A percentile compares a stretch with the other conserved stretches of the same genome.
phyloP scores from a whole-genome alignment of 2,888 invertebrate genomes.

The Dorcus parallelipipedus region DNA sequence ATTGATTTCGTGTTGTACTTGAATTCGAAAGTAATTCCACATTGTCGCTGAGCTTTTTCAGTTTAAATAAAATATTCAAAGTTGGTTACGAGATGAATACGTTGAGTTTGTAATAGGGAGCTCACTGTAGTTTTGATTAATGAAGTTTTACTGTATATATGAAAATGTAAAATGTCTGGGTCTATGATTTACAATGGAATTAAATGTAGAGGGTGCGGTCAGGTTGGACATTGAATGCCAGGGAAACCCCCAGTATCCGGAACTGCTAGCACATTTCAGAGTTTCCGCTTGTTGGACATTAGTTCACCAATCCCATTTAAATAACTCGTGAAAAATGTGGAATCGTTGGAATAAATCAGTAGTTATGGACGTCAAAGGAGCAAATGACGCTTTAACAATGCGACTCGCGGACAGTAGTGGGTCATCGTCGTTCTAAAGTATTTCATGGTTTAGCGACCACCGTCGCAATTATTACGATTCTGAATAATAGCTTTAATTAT shows the following conservation, averaged over 20 bases:
- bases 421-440: conserved; percentile 20
- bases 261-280: conserved; percentile 22
- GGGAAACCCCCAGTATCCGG: background rate
- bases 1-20: no score
- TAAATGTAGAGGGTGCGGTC: background rate
- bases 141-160: no score
- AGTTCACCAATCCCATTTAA: conserved; percentile 27
- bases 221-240: background rate
- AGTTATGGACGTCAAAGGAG: conserved; percentile 38
- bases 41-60: no score
- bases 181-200: background rate
- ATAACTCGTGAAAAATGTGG: conserved; percentile 28
- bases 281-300: conserved; percentile 25
- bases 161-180: no score
- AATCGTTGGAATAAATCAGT: conserved; percentile 31
- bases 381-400: conserved; percentile 47
- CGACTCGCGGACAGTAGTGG: conserved; percentile 35
- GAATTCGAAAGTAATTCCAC: no score
- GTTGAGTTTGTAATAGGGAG: no score
- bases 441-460: conserved; percentile 29
- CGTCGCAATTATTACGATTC: conserved; percentile 23
- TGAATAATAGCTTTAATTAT: conserved; percentile 35
- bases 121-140: no score
- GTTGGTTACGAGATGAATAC: no score
- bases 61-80: no score